Evolutionary conservation across 2,797 vertebrate species (phyloP), one percentile per base, ranked within the genome.

Genomic region (Oryzias sinensis): DNA sequence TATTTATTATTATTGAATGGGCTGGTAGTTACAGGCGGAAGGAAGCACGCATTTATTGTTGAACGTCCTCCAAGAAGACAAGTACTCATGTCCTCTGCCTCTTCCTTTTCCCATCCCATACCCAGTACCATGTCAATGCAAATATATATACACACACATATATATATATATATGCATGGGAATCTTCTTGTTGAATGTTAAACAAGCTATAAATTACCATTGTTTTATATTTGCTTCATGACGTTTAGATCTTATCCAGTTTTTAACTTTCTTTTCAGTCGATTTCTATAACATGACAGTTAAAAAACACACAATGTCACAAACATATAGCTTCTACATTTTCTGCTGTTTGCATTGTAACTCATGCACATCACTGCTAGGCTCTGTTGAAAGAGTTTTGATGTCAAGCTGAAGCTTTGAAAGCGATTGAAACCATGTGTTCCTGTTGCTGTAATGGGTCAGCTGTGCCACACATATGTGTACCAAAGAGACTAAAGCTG

Each of bases 1-100:
- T 37, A 11, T 33, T 22, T 9, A 33, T 37, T 81, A 75, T 86
- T 87, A 86, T 84, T 89, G 78, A 82, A 56, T 70, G 56, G 65
- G 76, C 70, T 83, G 82, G 83, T 87, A 87, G 91, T 90, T 90
- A 90, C 85, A 76, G 80, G 82, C 79, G 72, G 84, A 88, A 84
- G 86, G 65, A 89, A 88, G 33, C 33, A 69, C 72, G 9, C 6
- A 29, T 82, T 90, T 89, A 57, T 69, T 81, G 53, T 81, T 55
- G 67, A 79, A 58, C 41, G n/a, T 24, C 68, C 78, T 74, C 77
- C 77, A 81, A 79, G 74, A 84, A 71, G 79, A 87, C 76, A 85
- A 85, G 76, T 85, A 81, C 74, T 84, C 64, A 53, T 88, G 84
- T 89, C 74, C 77, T 74, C 65, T 62, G 61, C 44, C 72, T 77